These are phyloP conservation scores for Eugnorisma glareosa DNA, from an alignment of 2,888 invertebrate genomes.

Conservation along the genomic window DNA sequence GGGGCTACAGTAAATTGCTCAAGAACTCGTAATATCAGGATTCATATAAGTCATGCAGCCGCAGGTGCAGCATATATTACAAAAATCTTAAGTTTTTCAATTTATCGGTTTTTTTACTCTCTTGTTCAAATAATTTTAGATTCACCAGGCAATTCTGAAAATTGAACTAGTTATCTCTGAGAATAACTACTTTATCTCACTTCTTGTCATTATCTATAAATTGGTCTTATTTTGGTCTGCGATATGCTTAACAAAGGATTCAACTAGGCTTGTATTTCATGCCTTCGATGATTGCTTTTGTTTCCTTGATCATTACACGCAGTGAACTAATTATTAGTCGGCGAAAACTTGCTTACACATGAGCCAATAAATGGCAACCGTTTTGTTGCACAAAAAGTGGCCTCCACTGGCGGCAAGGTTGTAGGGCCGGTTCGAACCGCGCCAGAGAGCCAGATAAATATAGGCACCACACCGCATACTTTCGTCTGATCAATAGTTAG, in stretches of 20 bases:
- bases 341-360: conserved; percentile 37
- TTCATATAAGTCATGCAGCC: neutral
- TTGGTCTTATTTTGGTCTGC: neutral
- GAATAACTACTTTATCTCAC: neutral
- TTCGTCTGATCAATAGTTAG: conserved; percentile 67
- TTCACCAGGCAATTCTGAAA: neutral
- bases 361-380: conserved; percentile 40
- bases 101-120: neutral
- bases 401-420: conserved; percentile 80
- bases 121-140: neutral
- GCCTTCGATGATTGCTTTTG: neutral
- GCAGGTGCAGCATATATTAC: neutral
- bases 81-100: neutral
- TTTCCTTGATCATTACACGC: conserved; percentile 25
- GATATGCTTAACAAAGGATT: conserved; percentile 6
- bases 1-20: neutral
- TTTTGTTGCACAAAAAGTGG: conserved; percentile 78
- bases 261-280: conserved; percentile 1
- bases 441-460: conserved; percentile 62
- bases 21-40: conserved; percentile 13
- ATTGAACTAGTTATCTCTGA: neutral
- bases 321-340: conserved; percentile 31
- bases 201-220: neutral
- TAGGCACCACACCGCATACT: conserved; percentile 65
- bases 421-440: conserved; percentile 78